Evolutionary conservation across 2,888 invertebrate species (phyloP).

Genomic region (Ypsolopha sequella): DNA sequence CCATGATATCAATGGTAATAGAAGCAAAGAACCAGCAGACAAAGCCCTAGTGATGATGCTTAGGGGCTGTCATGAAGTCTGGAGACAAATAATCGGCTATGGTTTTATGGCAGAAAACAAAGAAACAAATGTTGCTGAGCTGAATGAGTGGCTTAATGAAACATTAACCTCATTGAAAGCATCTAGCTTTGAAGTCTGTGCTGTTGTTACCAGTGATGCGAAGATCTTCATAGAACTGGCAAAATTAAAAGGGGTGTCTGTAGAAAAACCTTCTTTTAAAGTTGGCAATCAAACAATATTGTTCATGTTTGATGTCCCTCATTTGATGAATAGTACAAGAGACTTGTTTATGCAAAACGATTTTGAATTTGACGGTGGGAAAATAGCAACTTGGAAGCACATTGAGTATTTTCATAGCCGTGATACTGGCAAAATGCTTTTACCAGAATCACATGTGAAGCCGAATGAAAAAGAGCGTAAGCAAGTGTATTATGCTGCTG

Average conservation of each 20-base stretch:
- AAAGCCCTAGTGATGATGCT: background rate
- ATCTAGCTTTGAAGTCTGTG: background rate
- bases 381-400: background rate
- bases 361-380: background rate
- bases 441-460: background rate
- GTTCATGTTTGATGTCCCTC: background rate
- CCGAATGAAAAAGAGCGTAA: background rate
- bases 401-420: background rate
- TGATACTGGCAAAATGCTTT: no score
- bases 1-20: background rate
- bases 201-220: background rate
- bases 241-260: background rate
- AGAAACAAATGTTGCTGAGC: background rate
- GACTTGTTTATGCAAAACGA: background rate
- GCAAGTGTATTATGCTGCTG: background rate
- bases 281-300: background rate
- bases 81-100: background rate
- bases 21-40: background rate
- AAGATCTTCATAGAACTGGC: background rate
- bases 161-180: background rate
- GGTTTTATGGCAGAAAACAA: background rate
- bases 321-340: background rate
- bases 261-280: background rate
- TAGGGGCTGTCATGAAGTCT: background rate
- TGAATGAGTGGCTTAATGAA: background rate